phyloP scores from a whole-genome alignment of 2,113 vertebrate genomes.

The Pomatostomus ruficeps region DNA sequence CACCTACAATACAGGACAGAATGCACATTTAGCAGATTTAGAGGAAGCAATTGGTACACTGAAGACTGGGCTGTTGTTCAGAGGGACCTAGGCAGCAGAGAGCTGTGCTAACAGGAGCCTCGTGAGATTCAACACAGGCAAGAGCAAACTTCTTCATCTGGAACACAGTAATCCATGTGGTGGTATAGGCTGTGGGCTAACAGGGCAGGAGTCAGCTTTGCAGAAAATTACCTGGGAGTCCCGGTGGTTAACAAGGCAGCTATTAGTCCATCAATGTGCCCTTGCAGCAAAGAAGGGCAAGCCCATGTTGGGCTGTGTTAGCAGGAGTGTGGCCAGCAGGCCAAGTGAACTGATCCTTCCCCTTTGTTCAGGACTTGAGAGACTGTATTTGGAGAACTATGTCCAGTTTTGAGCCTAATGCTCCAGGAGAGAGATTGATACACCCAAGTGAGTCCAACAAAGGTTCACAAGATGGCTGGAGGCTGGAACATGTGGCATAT shows the following conservation, averaged over 20 bases:
- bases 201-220: background rate
- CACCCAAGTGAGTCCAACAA: background rate
- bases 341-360: background rate
- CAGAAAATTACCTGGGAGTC: background rate
- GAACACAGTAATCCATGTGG: background rate
- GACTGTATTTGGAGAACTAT: background rate
- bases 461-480: background rate
- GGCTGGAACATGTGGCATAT: background rate
- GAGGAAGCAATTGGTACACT: background rate
- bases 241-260: background rate
- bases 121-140: background rate
- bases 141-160: background rate
- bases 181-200: background rate
- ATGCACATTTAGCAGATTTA: background rate
- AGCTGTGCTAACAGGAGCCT: background rate
- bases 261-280: background rate
- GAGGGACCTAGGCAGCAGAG: background rate
- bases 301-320: background rate
- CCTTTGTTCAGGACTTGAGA: background rate
- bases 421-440: background rate
- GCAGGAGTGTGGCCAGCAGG: background rate
- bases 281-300: background rate
- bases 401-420: background rate
- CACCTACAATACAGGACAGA: background rate
- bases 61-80: background rate